Evolutionary conservation across 92 coral and sea anemone species (phyloP), one percentile per base, ranked within the genome.

Genomic region (Heliopora coerulea): DNA sequence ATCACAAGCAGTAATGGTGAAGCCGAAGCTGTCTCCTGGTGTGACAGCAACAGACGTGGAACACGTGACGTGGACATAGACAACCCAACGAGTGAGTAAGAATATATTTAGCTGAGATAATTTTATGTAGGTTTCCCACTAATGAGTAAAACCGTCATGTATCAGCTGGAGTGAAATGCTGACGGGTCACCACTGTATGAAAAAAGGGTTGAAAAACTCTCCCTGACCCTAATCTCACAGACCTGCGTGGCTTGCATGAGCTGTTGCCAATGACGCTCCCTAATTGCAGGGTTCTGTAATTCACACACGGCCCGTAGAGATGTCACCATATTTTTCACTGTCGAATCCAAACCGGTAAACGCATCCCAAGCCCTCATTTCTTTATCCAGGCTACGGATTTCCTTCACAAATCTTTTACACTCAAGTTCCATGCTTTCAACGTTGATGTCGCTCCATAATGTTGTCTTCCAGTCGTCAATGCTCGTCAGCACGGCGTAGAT

Each of bases 161-260:
- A n/a, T n/a, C n/a, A n/a, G n/a, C n/a, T n/a, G n/a, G n/a, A n/a
- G n/a, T n/a, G n/a, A n/a, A n/a, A n/a, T n/a, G n/a, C n/a, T n/a
- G n/a, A n/a, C n/a, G n/a, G n/a, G n/a, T n/a, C n/a, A n/a, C n/a
- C n/a, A n/a, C n/a, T n/a, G n/a, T n/a, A n/a, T n/a, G n/a, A n/a
- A n/a, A n/a, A n/a, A n/a, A n/a, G n/a, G n/a, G n/a, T n/a, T n/a
- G n/a, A n/a, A n/a, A n/a, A n/a, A n/a, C n/a, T n/a, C n/a, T n/a
- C n/a, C n/a, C n/a, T n/a, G n/a, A n/a, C n/a, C n/a, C n/a, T n/a
- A n/a, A n/a, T n/a, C n/a, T n/a, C n/a, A 82, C 81, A 20, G 50
- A 95, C 99, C 93, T 95, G 91, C n/a, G 99, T 95, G 14, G 99
- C 99, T 87, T 95, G 99, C 99, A 95, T 95, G 19, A 95, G 89